phyloP scores from a whole-genome alignment of 2,113 vertebrate genomes.

The Lutjanus erythropterus region DNA sequence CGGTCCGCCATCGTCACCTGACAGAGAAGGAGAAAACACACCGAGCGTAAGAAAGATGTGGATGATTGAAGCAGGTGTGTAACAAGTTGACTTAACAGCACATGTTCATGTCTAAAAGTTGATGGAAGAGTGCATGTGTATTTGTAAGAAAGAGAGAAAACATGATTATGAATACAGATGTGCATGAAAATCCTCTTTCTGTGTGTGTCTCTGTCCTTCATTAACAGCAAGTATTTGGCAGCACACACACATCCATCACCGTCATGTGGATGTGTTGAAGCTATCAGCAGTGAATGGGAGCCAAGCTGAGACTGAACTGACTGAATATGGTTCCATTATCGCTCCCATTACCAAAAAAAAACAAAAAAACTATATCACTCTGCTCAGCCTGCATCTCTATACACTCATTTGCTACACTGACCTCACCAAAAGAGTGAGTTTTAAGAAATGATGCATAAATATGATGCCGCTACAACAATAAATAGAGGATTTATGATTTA shows the following conservation, averaged over 20 bases:
- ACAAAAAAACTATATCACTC: slow-evolving; percentile 6
- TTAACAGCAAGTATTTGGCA: slow-evolving; percentile 31
- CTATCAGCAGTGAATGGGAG: slow-evolving; percentile 28
- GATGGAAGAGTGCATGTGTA: background rate
- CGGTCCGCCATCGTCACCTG: slow-evolving; percentile 99
- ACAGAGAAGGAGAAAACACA: slow-evolving; percentile 28
- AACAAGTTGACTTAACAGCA: background rate
- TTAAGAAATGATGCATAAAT: background rate
- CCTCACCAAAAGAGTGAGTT: background rate
- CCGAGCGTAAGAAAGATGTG: background rate
- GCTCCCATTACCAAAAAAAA: background rate
- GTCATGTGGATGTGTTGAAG: slow-evolving; percentile 52
- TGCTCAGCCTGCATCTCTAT: background rate
- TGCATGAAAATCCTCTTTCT: background rate
- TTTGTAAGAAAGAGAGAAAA: background rate
- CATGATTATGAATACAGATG: background rate
- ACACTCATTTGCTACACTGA: background rate
- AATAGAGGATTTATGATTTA: background rate
- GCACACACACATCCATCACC: slow-evolving; percentile 50
- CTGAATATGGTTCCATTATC: slow-evolving; percentile 11
- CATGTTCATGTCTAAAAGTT: background rate
- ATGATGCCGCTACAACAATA: no score
- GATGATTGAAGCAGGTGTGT: background rate
- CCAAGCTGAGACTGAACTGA: slow-evolving; percentile 26
- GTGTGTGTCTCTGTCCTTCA: background rate